Base-by-base conservation (phyloP, 2,797 vertebrate genomes). In the Sebastes elongatus region DNA sequence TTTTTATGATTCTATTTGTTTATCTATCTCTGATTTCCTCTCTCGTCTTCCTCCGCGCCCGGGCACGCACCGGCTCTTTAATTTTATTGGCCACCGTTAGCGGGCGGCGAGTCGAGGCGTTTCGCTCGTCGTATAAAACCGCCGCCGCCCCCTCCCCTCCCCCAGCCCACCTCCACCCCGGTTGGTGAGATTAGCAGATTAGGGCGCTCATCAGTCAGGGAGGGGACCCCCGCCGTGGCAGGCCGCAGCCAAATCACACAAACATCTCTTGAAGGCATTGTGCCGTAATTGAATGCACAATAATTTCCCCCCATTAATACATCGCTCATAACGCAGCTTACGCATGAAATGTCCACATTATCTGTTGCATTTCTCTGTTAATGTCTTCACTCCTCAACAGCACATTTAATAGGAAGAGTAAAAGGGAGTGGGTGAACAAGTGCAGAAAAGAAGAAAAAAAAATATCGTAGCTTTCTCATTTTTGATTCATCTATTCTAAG, bases 241-340 rank as follows among this genome's bases (percentile, higher is more conserved):
- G 96, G 93, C 93, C 92, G 94, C 46, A 33, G 95, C 95, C 96
- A 97, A 97, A 97, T 98, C 96, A 97, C 97, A 97, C 96, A 98
- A 90, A 92, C 90, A 87, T 98, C 97, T 98, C 97, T 97, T 96
- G 96, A 96, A 98, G 97, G 96, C 97, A 97, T 97, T 96, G 97
- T 95, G 96, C 94, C 96, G 94, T 99, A 98, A 98, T 98, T 98
- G 96, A 98, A 97, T 97, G 97, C 97, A 96, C 96, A 96, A 97
- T 97, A 97, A 97, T 97, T 97, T 97, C 96, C 96, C 69, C 74
- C 96, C 97, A 98, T 98, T 98, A 98, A 98, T 98, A 97, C 97
- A 97, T 97, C 97, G 96, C 96, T 98, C 97, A 97, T 97, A 97
- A 98, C 95, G 94, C 95, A 95, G 96, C 97, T 97, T 97, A 97